phyloP scores from a whole-genome alignment of 1,140 invertebrate species.

The Temnothorax longispinosus region DNA sequence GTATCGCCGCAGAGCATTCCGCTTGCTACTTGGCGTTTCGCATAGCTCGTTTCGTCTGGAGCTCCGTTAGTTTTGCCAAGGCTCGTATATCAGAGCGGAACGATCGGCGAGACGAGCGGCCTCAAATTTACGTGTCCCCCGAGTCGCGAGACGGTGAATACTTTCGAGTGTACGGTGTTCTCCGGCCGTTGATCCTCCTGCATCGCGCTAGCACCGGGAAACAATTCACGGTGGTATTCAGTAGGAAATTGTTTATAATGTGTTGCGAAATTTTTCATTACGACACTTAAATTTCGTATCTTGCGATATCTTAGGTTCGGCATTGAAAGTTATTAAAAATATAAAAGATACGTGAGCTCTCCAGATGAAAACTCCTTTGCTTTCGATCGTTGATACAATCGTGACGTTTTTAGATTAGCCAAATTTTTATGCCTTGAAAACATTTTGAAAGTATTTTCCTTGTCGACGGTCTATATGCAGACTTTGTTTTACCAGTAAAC shows the following conservation, averaged over 20 bases:
- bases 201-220: neutral
- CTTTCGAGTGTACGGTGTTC: slow-evolving; percentile 64
- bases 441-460: neutral
- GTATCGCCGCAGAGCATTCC: slow-evolving; percentile 2
- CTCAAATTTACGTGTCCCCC: slow-evolving; percentile 40
- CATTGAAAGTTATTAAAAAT: neutral
- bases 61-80: slow-evolving; percentile 49
- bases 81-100: slow-evolving; percentile 38
- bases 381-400: neutral
- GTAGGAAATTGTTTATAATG: neutral
- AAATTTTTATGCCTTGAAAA: neutral
- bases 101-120: slow-evolving; percentile 33
- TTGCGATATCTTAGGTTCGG: neutral
- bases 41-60: slow-evolving; percentile 48
- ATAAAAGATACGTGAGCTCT: neutral
- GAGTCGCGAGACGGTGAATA: slow-evolving; percentile 60
- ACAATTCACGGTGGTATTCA: neutral
- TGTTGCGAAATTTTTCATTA: neutral
- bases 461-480: neutral
- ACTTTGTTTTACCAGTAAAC: neutral
- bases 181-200: slow-evolving; percentile 47
- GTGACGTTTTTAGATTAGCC: neutral
- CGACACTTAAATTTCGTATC: neutral
- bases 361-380: neutral
- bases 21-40: slow-evolving; percentile 31